A percentile compares a stretch with the other conserved stretches of the same genome.
Evolutionary conservation across 2,888 invertebrate genomes (phyloP).

Genomic region (Leptura quadrifasciata): DNA sequence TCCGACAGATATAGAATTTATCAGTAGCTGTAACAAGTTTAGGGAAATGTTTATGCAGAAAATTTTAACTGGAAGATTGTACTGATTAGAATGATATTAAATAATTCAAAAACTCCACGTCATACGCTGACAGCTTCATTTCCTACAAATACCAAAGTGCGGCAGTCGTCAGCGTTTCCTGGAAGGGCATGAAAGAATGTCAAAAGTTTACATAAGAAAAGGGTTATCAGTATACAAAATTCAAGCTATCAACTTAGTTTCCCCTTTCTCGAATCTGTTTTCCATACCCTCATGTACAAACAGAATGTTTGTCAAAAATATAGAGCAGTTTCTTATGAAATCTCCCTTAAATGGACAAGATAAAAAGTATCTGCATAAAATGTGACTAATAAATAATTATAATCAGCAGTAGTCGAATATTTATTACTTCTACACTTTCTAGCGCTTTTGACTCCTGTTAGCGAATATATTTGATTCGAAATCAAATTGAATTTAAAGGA

Average conservation of each 20-base stretch:
- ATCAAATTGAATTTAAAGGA: too few relatives aligned
- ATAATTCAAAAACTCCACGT: constrained; percentile 33
- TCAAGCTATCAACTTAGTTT: constrained; percentile 8
- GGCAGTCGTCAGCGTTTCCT: constrained; percentile 25
- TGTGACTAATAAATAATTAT: constrained; percentile 3
- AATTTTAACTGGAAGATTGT: constrained; percentile 8
- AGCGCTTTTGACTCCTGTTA: neutral
- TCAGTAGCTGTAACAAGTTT: too few relatives aligned
- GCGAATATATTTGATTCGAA: neutral
- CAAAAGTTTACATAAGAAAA: constrained; percentile 40
- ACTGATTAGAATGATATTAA: constrained; percentile 33
- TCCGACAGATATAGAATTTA: too few relatives aligned
- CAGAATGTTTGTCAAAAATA: constrained; percentile 7
- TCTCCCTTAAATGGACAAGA: neutral
- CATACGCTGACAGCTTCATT: constrained; percentile 36
- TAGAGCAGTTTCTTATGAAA: neutral
- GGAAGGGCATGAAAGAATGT: constrained; percentile 30
- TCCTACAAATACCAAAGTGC: constrained; percentile 22
- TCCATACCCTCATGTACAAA: constrained; percentile 2
- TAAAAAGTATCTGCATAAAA: constrained; percentile 4
- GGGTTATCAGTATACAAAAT: constrained; percentile 35
- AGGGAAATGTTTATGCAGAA: neutral
- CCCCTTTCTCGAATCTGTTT: constrained; percentile 1
- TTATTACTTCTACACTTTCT: neutral
- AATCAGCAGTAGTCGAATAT: neutral